phyloP scores from a whole-genome alignment of 2,888 invertebrate species.

The Dorcus hopei region DNA sequence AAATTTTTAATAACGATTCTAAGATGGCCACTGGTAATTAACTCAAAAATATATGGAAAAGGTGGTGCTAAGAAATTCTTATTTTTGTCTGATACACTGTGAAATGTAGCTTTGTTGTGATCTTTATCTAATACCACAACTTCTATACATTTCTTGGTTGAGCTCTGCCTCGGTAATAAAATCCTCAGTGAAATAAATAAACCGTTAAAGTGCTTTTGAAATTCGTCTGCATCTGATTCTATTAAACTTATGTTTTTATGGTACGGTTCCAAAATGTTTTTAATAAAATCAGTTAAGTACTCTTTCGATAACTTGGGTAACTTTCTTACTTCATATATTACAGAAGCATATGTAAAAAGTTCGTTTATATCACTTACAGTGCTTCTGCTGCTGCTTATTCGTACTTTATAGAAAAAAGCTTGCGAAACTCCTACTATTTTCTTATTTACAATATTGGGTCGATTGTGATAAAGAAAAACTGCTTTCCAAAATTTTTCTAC shows the following conservation, averaged over 20 bases:
- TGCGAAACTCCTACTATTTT: constrained; percentile 59
- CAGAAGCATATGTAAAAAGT: constrained; percentile 35
- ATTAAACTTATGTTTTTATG: constrained; percentile 35
- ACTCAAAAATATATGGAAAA: constrained; percentile 51
- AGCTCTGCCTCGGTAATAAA: constrained; percentile 45
- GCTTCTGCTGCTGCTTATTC: constrained; percentile 23
- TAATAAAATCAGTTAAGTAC: constrained; percentile 35
- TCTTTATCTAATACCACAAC: constrained; percentile 47
- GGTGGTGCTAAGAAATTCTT: constrained; percentile 50
- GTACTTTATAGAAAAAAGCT: constrained; percentile 36
- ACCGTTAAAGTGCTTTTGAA: constrained; percentile 28
- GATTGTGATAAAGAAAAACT: constrained; percentile 59
- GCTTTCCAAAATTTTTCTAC: constrained; percentile 62
- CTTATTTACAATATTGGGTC: constrained; percentile 71
- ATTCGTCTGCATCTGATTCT: constrained; percentile 27
- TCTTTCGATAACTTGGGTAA: constrained; percentile 32
- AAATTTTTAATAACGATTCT: constrained; percentile 45
- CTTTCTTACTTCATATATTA: constrained; percentile 42
- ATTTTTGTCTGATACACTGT: constrained; percentile 49
- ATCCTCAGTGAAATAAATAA: constrained; percentile 47
- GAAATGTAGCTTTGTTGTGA: constrained; percentile 47
- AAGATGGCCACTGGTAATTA: constrained; percentile 38
- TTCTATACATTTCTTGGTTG: constrained; percentile 37
- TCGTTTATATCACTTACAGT: constrained; percentile 31
- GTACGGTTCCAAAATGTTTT: constrained; percentile 35